Percentiles rank a stretch among this genome's conserved stretches.
These are phyloP conservation scores for Stichopus chloronotus DNA, from an alignment of 35 echinoderm and acorn worm genomes.

Conservation along the genomic window DNA sequence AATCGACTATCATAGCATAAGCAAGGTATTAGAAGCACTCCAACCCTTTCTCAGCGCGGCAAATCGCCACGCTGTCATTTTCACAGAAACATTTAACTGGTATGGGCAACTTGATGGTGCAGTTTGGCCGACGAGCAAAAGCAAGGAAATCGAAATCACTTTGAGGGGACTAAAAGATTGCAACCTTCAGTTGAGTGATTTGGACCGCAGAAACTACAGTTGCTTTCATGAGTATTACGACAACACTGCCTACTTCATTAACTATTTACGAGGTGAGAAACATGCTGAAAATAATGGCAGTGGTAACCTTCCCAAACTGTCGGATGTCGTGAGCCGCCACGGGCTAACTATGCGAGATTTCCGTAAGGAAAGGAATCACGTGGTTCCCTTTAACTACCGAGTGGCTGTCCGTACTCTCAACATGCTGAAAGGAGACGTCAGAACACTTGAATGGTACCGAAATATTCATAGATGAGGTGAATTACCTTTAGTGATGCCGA, in stretches of 20 bases:
- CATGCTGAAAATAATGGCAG: background rate
- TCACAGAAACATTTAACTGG: conserved; percentile 65
- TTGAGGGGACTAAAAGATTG: background rate
- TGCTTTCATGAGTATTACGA: conserved; percentile 67
- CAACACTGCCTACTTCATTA: conserved; percentile 63
- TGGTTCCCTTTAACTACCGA: conserved; percentile 63
- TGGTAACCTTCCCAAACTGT: conserved; percentile 2
- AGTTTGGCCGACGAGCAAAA: background rate
- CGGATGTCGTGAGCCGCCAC: conserved; percentile 15
- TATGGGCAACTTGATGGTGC: background rate
- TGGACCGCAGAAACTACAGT: background rate
- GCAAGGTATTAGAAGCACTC: conserved; percentile 28
- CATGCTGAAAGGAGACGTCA: conserved; percentile 22
- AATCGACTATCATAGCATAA: conserved; percentile 45
- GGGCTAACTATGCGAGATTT: conserved; percentile 77
- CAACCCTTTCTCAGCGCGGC: conserved; percentile 52
- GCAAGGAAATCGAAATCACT: background rate
- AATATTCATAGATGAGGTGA: background rate
- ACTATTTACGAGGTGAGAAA: conserved; percentile 58
- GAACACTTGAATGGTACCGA: conserved; percentile 79
- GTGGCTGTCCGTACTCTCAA: conserved; percentile 45
- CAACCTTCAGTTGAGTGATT: background rate
- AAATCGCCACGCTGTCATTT: conserved; percentile 62
- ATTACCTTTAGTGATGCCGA: background rate
- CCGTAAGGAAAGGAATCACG: conserved; percentile 53